phyloP scores from a whole-genome alignment of 2,797 vertebrate genomes.

The Siniperca undulata region DNA sequence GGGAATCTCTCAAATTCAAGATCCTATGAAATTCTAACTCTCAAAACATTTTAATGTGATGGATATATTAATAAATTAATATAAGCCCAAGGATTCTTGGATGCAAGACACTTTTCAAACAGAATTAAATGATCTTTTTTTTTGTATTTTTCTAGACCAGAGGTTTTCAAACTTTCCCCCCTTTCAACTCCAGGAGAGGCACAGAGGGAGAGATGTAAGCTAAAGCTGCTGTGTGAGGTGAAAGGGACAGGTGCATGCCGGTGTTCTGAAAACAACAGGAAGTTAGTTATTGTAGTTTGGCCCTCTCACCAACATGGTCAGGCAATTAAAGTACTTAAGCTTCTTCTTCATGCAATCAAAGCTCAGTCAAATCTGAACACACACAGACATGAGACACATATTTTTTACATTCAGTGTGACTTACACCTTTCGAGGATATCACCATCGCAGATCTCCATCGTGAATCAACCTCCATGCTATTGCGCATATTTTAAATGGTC shows the following conservation, averaged over 20 bases:
- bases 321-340: neutral
- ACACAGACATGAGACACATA: neutral
- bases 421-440: constrained; percentile 7
- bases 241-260: neutral
- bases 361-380: constrained; percentile 10
- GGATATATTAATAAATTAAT: neutral
- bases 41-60: constrained; percentile 13
- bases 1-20: constrained; percentile 1
- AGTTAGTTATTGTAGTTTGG: neutral
- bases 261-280: neutral
- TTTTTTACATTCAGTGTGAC: constrained; percentile 17
- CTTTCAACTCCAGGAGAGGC: too few species aligned
- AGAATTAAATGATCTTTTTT: neutral
- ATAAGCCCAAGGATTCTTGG: neutral
- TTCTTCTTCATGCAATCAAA: neutral
- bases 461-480: neutral
- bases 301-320: neutral
- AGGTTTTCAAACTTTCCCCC: neutral
- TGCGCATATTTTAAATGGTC: neutral
- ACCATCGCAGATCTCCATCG: constrained; percentile 17
- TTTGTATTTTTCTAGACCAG: neutral
- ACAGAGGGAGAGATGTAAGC: neutral
- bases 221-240: neutral
- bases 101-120: neutral
- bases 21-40: constrained; percentile 10